Evolutionary conservation across 1,140 invertebrate genomes (phyloP).

Genomic region (Andrena cerasifolii): DNA sequence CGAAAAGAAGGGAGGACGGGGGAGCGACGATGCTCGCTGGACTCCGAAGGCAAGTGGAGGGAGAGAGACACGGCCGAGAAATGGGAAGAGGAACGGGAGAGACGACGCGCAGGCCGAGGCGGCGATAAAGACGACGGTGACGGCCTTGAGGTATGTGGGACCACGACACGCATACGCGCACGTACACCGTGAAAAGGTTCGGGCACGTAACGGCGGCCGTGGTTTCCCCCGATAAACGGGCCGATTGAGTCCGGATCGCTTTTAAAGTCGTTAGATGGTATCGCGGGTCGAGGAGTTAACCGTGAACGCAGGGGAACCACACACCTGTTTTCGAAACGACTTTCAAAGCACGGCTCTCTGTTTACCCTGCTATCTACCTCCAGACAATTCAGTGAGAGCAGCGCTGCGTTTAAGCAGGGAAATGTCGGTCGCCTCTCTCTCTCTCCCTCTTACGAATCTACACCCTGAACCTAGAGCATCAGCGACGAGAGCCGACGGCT

Average conservation of each 20-base stretch:
- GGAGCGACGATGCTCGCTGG: slow-evolving; percentile 27
- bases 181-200: slow-evolving; percentile 23
- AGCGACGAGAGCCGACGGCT: too few relatives aligned
- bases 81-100: slow-evolving; percentile 34
- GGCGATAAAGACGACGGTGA: slow-evolving; percentile 56
- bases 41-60: slow-evolving; percentile 11
- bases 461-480: too few relatives aligned
- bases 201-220: background rate
- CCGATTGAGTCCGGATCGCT: background rate
- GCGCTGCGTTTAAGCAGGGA: background rate
- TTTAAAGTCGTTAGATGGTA: background rate
- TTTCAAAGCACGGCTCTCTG: background rate
- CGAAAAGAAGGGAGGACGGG: slow-evolving; percentile 24
- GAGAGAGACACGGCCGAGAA: slow-evolving; percentile 27
- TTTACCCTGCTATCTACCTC: background rate
- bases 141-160: slow-evolving; percentile 55
- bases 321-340: background rate
- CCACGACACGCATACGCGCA: slow-evolving; percentile 3
- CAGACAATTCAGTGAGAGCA: background rate
- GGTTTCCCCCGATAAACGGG: slow-evolving; percentile 6
- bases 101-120: slow-evolving; percentile 36
- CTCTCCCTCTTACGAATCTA: too few relatives aligned
- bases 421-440: background rate
- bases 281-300: background rate
- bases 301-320: background rate